Percentiles rank a stretch among this genome's conserved stretches.
Evolutionary conservation across 2,888 invertebrate genomes (phyloP).

Genomic region (Cataglyphis albicans): DNA sequence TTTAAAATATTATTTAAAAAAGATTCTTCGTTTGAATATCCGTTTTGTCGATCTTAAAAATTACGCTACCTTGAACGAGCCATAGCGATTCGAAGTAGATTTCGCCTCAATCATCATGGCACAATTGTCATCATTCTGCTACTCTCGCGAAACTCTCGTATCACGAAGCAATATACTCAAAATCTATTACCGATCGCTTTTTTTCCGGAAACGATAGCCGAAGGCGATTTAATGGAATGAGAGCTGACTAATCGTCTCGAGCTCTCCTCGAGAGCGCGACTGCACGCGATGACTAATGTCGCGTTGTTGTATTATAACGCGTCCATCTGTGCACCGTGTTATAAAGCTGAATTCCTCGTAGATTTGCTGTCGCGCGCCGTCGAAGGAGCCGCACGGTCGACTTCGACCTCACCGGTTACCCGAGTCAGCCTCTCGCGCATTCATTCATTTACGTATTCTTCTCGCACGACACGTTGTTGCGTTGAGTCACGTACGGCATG

Average conservation of each 20-base stretch:
- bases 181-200: not conserved
- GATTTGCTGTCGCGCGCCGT: conserved; percentile 72
- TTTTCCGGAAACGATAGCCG: conserved; percentile 24
- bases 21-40: not conserved
- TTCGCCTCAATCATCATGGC: conserved; percentile 49
- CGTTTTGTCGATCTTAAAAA: not conserved
- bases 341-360: conserved; percentile 70
- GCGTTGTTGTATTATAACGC: conserved; percentile 50
- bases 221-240: conserved; percentile 10
- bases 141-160: conserved; percentile 39
- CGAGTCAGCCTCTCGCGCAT: conserved; percentile 13
- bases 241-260: conserved; percentile 78
- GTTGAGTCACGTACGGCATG: conserved; percentile 78
- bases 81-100: conserved; percentile 63
- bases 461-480: conserved; percentile 63
- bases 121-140: conserved; percentile 55
- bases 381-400: conserved; percentile 55
- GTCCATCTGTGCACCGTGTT: conserved; percentile 68
- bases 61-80: conserved; percentile 72
- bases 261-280: conserved; percentile 53
- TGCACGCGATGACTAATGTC: conserved; percentile 77
- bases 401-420: conserved; percentile 57
- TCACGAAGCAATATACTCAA: not conserved
- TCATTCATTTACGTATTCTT: conserved; percentile 73
- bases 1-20: not conserved